phyloP scores from a whole-genome alignment of 2,113 vertebrate species.

The Hiodon tergisus region DNA sequence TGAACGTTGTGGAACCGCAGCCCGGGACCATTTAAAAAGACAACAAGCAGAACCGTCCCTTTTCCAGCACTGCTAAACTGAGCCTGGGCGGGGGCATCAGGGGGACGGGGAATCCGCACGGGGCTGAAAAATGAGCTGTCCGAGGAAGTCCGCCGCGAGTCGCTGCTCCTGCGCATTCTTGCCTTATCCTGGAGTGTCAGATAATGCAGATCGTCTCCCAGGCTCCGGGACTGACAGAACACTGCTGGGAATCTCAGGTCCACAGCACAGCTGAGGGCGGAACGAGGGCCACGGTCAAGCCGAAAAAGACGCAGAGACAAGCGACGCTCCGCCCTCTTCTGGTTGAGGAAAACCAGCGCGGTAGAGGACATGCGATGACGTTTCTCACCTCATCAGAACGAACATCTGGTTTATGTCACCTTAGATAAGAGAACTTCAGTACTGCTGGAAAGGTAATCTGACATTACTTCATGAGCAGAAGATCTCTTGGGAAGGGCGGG shows the following conservation, averaged over 20 bases:
- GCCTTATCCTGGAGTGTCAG: conserved; percentile 55
- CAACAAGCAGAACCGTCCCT: not conserved
- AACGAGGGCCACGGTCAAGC: not conserved
- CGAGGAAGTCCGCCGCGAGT: conserved; percentile 31
- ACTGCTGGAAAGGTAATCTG: not conserved
- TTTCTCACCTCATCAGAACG: conserved; percentile 37
- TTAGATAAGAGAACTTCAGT: not conserved
- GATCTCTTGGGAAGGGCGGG: not conserved
- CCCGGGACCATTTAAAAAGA: not conserved
- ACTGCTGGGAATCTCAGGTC: conserved; percentile 44
- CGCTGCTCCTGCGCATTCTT: conserved; percentile 57
- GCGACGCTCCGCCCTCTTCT: conserved; percentile 16
- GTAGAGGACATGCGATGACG: conserved; percentile 22
- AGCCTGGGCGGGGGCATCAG: conserved; percentile 2
- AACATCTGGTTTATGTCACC: conserved; percentile 40
- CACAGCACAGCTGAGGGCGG: conserved; percentile 20
- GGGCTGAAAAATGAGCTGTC: not conserved
- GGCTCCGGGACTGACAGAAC: conserved; percentile 40
- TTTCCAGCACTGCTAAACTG: not conserved
- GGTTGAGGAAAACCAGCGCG: conserved; percentile 15
- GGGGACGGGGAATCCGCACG: not conserved
- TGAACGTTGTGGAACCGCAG: not conserved
- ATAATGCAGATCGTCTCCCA: conserved; percentile 38
- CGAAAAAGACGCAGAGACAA: conserved; percentile 27
- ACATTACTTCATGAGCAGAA: not conserved